phyloP scores from a whole-genome alignment of 2,888 invertebrate genomes.

The Sminthurides aquaticus region DNA sequence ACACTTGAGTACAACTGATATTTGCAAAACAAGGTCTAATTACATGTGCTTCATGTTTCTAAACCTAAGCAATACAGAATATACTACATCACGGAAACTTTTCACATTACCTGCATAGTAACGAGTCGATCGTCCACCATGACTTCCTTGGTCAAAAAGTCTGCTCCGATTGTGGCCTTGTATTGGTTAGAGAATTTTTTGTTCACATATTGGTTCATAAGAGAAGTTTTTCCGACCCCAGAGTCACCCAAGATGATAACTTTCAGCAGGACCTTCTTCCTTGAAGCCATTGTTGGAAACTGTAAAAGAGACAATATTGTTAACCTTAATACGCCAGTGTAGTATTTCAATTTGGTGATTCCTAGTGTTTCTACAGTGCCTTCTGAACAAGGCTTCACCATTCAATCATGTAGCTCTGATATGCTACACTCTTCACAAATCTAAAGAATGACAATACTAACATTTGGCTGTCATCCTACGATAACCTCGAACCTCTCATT shows the following conservation, averaged over 20 bases:
- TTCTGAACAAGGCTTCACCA: no score
- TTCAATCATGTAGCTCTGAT: no score
- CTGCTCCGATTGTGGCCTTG: conserved; percentile 65
- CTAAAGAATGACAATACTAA: no score
- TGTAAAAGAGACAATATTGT: conserved; percentile 8
- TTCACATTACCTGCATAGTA: conserved; percentile 75
- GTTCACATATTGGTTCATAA: conserved; percentile 99
- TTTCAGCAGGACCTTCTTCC: conserved; percentile 93
- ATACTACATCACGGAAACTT: background rate
- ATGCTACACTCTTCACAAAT: no score
- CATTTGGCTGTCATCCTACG: no score
- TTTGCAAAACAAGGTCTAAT: background rate
- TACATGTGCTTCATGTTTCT: background rate
- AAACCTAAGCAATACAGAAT: background rate
- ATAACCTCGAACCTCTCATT: no score
- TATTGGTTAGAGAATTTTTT: conserved; percentile 99
- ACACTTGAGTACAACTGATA: background rate
- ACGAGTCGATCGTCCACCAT: conserved; percentile 97
- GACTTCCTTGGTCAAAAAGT: conserved; percentile 99
- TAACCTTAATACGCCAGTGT: no score
- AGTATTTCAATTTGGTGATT: background rate
- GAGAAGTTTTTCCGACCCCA: conserved; percentile 97
- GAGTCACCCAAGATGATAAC: conserved; percentile 97
- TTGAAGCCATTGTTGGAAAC: conserved; percentile 62
- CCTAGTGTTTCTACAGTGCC: no score